Conservation (phyloP, 2,797 vertebrate genomes). For the Chiloscyllium punctatum region DNA sequence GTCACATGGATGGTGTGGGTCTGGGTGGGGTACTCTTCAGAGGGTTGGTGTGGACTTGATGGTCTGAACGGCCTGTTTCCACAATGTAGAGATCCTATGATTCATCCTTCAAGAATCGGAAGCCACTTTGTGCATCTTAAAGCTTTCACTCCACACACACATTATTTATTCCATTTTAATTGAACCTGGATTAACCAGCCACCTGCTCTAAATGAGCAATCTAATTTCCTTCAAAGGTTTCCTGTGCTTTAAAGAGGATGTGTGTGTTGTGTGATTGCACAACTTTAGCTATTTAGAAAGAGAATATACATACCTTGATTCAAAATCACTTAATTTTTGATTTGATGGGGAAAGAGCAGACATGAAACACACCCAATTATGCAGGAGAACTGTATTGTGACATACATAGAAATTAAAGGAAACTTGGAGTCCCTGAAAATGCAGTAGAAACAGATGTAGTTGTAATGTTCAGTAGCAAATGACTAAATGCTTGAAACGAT, state of each 20-base stretch:
- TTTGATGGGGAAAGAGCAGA: not conserved
- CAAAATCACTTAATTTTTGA: not conserved
- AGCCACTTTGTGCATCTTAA: not conserved
- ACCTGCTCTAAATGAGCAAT: conserved; percentile 15
- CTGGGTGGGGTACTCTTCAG: no score
- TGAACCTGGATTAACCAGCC: conserved; percentile 21
- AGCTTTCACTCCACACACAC: not conserved
- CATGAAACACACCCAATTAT: not conserved
- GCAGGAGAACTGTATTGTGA: not conserved
- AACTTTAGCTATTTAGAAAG: not conserved
- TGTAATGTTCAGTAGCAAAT: not conserved
- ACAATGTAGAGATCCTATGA: no score
- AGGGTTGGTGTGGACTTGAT: no score
- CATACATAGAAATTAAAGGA: not conserved
- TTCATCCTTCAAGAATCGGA: not conserved
- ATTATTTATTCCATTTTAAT: conserved; percentile 14
- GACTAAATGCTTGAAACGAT: not conserved
- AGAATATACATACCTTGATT: not conserved
- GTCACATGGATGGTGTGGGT: no score
- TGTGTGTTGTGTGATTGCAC: no score
- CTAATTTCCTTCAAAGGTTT: not conserved
- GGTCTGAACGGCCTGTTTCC: no score
- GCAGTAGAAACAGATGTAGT: no score
- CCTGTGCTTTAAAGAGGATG: not conserved
- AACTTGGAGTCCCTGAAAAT: no score